Conservation (phyloP, 1,140 invertebrate genomes). For the Pseudomyrmex dendroicus region DNA sequence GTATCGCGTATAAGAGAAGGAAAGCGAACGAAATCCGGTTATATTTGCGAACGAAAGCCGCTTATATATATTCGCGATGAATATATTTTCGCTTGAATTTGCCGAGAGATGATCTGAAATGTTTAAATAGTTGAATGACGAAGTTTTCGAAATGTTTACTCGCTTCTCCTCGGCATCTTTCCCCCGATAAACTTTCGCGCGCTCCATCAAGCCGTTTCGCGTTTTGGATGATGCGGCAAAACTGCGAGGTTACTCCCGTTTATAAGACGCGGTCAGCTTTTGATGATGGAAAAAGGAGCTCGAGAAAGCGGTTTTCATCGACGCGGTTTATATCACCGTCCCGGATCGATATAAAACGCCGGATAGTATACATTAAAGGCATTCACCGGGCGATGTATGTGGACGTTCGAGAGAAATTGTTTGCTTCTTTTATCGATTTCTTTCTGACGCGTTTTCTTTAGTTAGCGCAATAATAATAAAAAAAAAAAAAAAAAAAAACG, state of each 20-base stretch:
- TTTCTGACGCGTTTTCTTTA: background rate
- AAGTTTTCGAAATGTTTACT: background rate
- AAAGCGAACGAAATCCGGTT: background rate
- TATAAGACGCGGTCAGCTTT: constrained; percentile 13
- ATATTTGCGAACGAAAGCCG: background rate
- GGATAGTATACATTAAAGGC: constrained; percentile 8
- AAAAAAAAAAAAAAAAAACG: background rate
- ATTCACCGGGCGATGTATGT: constrained; percentile 13
- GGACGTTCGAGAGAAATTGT: background rate
- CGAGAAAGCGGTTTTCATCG: constrained; percentile 14
- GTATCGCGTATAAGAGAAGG: background rate
- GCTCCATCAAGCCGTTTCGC: background rate
- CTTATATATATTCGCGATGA: background rate
- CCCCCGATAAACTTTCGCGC: constrained; percentile 26
- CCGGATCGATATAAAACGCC: constrained; percentile 39
- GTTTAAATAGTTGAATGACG: background rate
- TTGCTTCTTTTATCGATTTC: constrained; percentile 9
- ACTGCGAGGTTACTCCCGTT: constrained; percentile 32
- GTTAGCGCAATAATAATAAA: background rate
- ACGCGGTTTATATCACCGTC: background rate
- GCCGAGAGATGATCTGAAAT: background rate
- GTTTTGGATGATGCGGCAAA: constrained; percentile 46
- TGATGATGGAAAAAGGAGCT: background rate
- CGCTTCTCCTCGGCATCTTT: background rate
- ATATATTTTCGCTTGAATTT: background rate